These are phyloP conservation scores for Argya squamiceps DNA, from an alignment of 2,797 vertebrate species.

Conservation along the genomic window DNA sequence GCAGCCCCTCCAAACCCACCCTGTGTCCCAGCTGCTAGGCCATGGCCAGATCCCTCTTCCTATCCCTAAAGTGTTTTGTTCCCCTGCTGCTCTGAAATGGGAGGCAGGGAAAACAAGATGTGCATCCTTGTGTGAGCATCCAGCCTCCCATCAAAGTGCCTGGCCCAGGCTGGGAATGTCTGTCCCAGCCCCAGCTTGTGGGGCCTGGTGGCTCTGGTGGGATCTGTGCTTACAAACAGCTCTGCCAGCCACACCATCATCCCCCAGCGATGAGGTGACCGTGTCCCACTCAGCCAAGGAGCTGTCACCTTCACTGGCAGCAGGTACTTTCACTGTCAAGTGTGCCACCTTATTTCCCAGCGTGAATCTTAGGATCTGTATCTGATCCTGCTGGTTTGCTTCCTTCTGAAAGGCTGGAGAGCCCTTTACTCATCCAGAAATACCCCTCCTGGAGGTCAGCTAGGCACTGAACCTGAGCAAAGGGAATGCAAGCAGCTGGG, in stretches of 20 bases:
- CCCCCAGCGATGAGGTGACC: rapidly evolving
- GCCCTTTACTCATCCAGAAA: background rate
- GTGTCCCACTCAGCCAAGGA: background rate
- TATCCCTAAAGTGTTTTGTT: background rate
- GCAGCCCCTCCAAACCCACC: background rate
- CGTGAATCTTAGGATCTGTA: background rate
- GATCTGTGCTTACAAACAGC: rapidly evolving
- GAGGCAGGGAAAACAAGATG: background rate
- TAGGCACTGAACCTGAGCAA: background rate
- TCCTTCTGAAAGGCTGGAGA: background rate
- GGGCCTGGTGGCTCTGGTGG: rapidly evolving
- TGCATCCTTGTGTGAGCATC: background rate
- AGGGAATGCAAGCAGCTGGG: background rate
- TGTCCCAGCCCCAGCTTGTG: background rate
- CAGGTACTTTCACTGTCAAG: background rate
- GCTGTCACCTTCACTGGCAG: background rate
- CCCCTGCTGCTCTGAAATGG: background rate
- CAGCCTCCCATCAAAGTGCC: too few species aligned
- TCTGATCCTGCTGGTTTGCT: background rate
- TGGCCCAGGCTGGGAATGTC: rapidly evolving
- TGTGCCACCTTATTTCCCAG: background rate
- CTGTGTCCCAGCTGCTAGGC: rapidly evolving
- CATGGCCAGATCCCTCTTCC: rapidly evolving
- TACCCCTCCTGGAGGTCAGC: rapidly evolving
- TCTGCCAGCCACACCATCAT: background rate